Evolutionary conservation across 2,113 vertebrate species (phyloP).

Genomic region (Neopipo cinnamomea): DNA sequence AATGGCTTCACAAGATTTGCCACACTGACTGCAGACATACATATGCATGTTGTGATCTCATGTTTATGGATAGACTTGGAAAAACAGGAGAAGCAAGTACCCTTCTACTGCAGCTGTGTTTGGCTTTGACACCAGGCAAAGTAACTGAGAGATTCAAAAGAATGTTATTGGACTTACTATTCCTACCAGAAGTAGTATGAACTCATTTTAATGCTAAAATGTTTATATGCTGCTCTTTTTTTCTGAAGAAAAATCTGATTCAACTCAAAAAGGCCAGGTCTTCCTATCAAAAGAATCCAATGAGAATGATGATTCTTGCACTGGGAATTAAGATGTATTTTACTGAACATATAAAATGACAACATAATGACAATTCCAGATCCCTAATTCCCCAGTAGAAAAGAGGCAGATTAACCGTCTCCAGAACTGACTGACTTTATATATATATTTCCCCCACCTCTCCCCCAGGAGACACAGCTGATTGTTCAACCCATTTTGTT

Average conservation of each 20-base stretch:
- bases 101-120: neutral
- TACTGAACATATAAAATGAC: slow-evolving; percentile 14
- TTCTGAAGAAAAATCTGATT: neutral
- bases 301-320: neutral
- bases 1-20: neutral
- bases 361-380: slow-evolving; percentile 43
- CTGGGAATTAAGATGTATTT: slow-evolving; percentile 10
- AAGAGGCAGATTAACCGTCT: neutral
- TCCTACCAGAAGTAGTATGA: neutral
- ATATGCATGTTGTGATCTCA: neutral
- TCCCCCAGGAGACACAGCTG: neutral
- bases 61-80: neutral
- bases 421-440: neutral
- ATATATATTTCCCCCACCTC: neutral
- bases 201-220: neutral
- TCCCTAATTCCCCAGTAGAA: neutral
- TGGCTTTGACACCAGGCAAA: neutral
- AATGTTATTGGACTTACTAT: neutral
- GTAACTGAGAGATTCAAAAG: neutral
- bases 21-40: neutral
- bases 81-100: neutral
- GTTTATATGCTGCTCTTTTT: neutral
- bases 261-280: neutral
- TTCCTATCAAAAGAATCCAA: neutral
- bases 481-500: neutral